Evolutionary conservation across 1,140 invertebrate genomes (phyloP).

Genomic region (Nasonia longicornis): DNA sequence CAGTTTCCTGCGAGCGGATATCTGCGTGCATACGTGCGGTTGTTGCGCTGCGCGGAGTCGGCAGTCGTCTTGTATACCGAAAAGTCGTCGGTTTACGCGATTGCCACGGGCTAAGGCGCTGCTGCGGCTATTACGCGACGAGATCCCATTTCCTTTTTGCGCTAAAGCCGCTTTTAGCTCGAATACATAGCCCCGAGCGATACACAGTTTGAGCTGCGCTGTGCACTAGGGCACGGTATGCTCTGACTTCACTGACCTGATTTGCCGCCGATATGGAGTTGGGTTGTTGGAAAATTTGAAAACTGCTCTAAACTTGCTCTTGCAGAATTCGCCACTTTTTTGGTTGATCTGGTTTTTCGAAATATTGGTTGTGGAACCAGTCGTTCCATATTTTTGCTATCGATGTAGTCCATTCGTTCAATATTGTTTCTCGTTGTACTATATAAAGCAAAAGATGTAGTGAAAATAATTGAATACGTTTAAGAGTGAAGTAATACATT

Average conservation of each 20-base stretch:
- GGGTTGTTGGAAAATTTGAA: too few species aligned
- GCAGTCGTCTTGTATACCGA: background rate
- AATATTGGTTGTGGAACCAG: too few species aligned
- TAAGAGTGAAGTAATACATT: background rate
- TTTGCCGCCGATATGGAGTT: too few species aligned
- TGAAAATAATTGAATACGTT: constrained; percentile 1
- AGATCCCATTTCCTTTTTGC: background rate
- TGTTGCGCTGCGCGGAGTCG: background rate
- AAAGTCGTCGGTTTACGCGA: constrained; percentile 6
- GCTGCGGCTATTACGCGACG: background rate
- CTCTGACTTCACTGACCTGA: too few species aligned
- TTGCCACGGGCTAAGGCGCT: background rate
- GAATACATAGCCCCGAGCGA: too few species aligned
- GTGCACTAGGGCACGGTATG: too few species aligned
- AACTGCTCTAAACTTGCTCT: too few species aligned
- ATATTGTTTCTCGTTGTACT: background rate
- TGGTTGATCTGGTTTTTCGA: too few species aligned
- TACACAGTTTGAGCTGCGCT: too few species aligned
- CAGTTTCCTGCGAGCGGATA: background rate
- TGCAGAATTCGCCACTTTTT: too few species aligned
- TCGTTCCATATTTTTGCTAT: background rate
- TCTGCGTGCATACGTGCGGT: background rate
- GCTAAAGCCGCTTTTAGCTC: background rate
- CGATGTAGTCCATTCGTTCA: background rate
- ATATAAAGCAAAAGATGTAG: background rate